phyloP scores from a whole-genome alignment of 35 echinoderm and acorn worm genomes.

The Nesometra sesokonis region DNA sequence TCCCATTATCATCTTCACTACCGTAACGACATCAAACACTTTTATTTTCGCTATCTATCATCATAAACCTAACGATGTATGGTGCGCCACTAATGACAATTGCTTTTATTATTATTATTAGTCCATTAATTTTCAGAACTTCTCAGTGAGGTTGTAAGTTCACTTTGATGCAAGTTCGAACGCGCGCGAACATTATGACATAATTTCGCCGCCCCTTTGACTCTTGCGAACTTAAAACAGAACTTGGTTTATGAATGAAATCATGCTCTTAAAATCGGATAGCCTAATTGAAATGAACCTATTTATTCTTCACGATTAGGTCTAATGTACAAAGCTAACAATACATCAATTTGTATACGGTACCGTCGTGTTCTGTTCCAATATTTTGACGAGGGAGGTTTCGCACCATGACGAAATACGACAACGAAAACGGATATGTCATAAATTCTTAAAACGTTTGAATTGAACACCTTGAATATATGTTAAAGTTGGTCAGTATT shows the following conservation, averaged over 20 bases:
- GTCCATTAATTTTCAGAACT: neutral
- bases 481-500: no score
- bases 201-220: neutral
- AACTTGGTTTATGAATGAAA: neutral
- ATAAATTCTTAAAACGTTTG: no score
- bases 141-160: neutral
- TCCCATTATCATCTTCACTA: neutral
- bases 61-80: neutral
- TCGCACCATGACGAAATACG: no score
- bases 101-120: conserved; percentile 1
- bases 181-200: neutral
- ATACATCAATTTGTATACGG: no score
- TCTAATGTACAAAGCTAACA: no score
- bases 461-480: no score
- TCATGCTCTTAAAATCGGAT: no score
- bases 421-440: no score
- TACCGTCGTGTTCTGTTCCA: no score
- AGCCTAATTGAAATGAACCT: no score
- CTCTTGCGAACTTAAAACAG: neutral
- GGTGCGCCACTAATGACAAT: neutral
- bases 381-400: no score
- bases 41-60: neutral
- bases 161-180: neutral
- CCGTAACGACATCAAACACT: neutral
- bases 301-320: no score